phyloP scores from a whole-genome alignment of 2,888 invertebrate species.

The Trichopoda pennipes region DNA sequence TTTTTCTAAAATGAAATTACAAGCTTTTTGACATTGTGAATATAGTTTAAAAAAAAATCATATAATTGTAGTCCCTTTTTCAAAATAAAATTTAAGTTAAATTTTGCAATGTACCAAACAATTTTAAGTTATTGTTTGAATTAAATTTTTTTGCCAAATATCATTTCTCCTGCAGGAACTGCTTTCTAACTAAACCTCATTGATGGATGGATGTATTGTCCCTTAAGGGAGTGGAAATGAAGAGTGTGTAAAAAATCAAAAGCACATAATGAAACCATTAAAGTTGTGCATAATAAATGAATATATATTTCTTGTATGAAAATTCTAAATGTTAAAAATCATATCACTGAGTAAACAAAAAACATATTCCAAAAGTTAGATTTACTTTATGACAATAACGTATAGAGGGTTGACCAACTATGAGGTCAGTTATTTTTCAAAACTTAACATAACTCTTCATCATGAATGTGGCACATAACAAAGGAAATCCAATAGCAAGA shows the following conservation, averaged over 20 bases:
- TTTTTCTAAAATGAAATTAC: too few relatives aligned
- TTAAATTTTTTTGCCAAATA: too few relatives aligned
- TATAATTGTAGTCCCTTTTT: too few relatives aligned
- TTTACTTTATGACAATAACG: constrained; percentile 6
- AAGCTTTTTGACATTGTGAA: too few relatives aligned
- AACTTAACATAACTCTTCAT: not conserved
- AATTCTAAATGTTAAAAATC: constrained; percentile 8
- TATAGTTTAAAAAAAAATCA: too few relatives aligned
- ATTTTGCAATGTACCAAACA: too few relatives aligned
- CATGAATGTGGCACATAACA: constrained; percentile 33
- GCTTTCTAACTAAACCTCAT: constrained; percentile 8
- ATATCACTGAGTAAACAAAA: constrained; percentile 19
- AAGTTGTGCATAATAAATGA: constrained; percentile 41
- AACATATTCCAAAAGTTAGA: constrained; percentile 2
- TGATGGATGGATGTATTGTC: constrained; percentile 60
- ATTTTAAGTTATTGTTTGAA: too few relatives aligned
- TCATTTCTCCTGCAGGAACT: not conserved
- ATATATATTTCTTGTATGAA: not conserved
- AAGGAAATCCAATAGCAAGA: constrained; percentile 2
- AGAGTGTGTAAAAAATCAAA: constrained; percentile 5
- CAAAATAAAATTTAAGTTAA: too few relatives aligned
- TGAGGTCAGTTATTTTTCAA: constrained; percentile 2
- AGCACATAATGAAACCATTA: constrained; percentile 28
- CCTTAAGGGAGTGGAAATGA: constrained; percentile 44
- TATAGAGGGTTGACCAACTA: constrained; percentile 13